Conservation (phyloP, 2,797 vertebrate genomes). For the Sylvilagus floridanus region DNA sequence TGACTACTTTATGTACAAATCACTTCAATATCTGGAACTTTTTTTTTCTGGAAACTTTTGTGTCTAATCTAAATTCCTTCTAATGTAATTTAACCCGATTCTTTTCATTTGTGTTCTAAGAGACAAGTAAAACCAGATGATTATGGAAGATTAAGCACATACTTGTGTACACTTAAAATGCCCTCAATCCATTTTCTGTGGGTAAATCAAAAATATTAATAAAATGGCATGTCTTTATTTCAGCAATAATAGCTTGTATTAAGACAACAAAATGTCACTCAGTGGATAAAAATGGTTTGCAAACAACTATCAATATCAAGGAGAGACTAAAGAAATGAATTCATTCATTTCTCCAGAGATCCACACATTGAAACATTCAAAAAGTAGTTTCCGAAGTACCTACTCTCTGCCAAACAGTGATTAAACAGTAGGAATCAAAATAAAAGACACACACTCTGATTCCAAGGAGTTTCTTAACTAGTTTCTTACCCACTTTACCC, state of each 20-base stretch:
- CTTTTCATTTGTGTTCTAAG: conserved; percentile 64
- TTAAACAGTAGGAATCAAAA: conserved; percentile 35
- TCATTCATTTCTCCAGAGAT: conserved; percentile 4
- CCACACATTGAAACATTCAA: background rate
- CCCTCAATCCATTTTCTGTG: conserved; percentile 21
- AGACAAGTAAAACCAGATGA: conserved; percentile 57
- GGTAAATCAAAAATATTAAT: conserved; percentile 63
- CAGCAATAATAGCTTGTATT: conserved; percentile 23
- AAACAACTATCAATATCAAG: conserved; percentile 2
- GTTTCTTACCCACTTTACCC: background rate
- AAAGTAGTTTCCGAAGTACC: conserved; percentile 15
- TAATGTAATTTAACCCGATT: conserved; percentile 62
- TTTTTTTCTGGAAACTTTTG: conserved; percentile 59
- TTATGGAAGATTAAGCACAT: conserved; percentile 47
- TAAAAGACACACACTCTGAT: background rate
- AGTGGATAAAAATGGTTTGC: conserved; percentile 36
- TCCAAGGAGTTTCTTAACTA: background rate
- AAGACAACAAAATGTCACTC: conserved; percentile 40
- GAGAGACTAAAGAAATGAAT: conserved; percentile 52
- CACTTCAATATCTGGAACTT: conserved; percentile 67
- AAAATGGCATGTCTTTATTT: conserved; percentile 37
- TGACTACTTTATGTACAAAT: conserved; percentile 64
- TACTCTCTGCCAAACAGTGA: conserved; percentile 15
- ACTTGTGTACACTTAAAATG: conserved; percentile 41
- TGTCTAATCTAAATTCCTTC: conserved; percentile 56